These are phyloP conservation scores for Helicoverpa armigera DNA, from an alignment of 1,140 invertebrate species.

Conservation along the genomic window DNA sequence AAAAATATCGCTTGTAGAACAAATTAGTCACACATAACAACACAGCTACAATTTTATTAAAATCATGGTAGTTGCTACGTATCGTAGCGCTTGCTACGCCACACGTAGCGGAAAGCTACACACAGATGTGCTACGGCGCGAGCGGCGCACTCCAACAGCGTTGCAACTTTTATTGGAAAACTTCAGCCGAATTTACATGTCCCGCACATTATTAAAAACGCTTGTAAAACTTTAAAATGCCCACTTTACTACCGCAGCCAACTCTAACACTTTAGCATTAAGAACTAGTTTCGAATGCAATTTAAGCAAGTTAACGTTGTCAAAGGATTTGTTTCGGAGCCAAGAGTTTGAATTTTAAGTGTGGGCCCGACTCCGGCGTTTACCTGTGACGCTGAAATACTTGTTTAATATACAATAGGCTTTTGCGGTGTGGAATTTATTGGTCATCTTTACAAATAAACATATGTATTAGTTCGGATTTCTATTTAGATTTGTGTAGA, in stretches of 20 bases:
- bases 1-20: too few relatives aligned
- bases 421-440: conserved; percentile 42
- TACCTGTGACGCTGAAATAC: conserved; percentile 48
- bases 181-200: conserved; percentile 82
- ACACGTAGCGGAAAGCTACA: conserved; percentile 38
- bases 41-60: too few relatives aligned
- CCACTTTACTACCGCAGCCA: conserved; percentile 52
- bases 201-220: conserved; percentile 82
- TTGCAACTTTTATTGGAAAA: conserved; percentile 85
- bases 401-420: conserved; percentile 50
- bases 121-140: conserved; percentile 40
- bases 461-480: conserved; percentile 25
- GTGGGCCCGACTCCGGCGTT: conserved; percentile 35
- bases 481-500: neutral
- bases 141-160: conserved; percentile 60
- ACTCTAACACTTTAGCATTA: conserved; percentile 31
- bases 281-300: conserved; percentile 12
- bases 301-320: conserved; percentile 16
- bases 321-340: conserved; percentile 48
- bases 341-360: conserved; percentile 52
- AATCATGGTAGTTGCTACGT: neutral
- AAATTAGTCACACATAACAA: too few relatives aligned
- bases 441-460: conserved; percentile 45
- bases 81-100: neutral
- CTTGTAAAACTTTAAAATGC: conserved; percentile 73